Conservation (phyloP, 2,113 vertebrate genomes). For the Actenoides hombroni region DNA sequence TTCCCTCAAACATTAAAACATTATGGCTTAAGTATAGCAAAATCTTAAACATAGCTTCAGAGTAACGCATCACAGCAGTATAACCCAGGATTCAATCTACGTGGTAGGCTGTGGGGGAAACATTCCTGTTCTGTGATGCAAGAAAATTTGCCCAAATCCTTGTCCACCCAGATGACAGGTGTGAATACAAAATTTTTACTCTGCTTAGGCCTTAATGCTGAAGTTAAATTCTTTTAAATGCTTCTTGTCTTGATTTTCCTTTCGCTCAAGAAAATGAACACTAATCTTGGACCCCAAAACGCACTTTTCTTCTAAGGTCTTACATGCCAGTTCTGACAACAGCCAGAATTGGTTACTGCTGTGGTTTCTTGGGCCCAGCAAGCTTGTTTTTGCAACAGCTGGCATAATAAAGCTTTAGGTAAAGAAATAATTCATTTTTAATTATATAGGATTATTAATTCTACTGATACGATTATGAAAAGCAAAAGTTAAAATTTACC, state of each 20-base stretch:
- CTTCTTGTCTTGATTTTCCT: neutral
- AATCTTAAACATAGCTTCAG: neutral
- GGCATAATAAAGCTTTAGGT: neutral
- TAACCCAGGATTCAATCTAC: neutral
- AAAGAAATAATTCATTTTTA: neutral
- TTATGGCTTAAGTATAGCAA: neutral
- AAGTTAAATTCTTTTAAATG: neutral
- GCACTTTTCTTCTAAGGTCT: neutral
- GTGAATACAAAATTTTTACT: neutral
- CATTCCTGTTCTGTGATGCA: rapidly evolving
- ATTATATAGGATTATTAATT: neutral
- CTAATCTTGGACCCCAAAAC: neutral
- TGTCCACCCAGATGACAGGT: neutral
- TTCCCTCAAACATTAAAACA: neutral
- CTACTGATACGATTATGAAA: neutral
- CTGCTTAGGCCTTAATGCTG: neutral
- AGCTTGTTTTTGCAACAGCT: neutral
- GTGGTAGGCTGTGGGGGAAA: rapidly evolving
- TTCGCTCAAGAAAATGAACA: neutral
- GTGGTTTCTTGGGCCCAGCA: neutral
- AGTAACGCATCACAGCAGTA: rapidly evolving
- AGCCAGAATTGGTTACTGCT: neutral
- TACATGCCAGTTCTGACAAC: rapidly evolving
- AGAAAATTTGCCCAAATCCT: neutral
- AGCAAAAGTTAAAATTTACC: neutral